Base-by-base conservation (phyloP, 1,140 invertebrate species). In the Cotesia vestalis region DNA sequence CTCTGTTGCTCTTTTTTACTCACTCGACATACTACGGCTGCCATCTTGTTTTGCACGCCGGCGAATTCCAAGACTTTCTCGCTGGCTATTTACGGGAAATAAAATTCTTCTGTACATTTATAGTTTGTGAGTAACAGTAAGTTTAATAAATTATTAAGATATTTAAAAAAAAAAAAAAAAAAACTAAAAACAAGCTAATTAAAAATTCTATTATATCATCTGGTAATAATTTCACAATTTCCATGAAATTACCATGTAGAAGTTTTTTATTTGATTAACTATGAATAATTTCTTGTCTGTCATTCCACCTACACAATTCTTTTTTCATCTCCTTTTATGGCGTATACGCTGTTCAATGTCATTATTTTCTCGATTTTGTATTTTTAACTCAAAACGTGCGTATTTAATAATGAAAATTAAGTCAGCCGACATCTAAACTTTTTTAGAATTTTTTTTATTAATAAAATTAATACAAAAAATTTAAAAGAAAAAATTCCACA, bases 241-340 rank as follows among this genome's bases (percentile, higher is more conserved):
- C 27, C 27, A 27, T 64, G n/a, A 59, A 36, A 52, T 9, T 36
- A 55, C n/a, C 3, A 27, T 63, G 40, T 55, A 20, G 46, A 53
- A 55, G 11, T 69, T 55, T 35, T 53, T 69, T 27, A 12, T 35
- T 51, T 36, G 46, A 57, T 55, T 55, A 36, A 34, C 27, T 14
- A 14, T n/a, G 12, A n/a, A 11, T 55, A 27, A 59, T 20, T 9
- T 20, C 27, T 55, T 59, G 9, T 27, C 8, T 20, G 57, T 59
- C 57, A 34, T 9, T 27, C 27, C 36, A 51, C 36, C 68, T 61
- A 60, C 68, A 57, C 59, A 51, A 14, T 69, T 61, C 36, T 69
- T 57, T 72, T 76, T 78, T 75, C 75, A 79, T 74, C 71, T 74
- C 77, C 78, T 76, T 78, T 77, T 78, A 78, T 76, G 76, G 78